Percentiles rank a stretch among this genome's conserved stretches.
Evolutionary conservation across 2,888 invertebrate genomes (phyloP).

Genomic region (Brenthis daphne): DNA sequence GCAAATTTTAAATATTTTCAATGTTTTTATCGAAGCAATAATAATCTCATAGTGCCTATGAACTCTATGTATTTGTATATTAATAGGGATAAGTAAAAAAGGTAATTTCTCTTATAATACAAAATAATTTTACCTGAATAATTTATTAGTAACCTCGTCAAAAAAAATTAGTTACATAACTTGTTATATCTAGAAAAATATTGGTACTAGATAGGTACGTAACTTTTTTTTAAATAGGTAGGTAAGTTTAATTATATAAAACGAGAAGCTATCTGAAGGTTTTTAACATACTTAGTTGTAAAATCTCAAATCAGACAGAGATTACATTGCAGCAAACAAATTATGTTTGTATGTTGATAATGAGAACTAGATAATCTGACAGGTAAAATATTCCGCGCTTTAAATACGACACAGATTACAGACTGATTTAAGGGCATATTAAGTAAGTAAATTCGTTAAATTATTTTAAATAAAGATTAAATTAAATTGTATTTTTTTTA

Average conservation of each 20-base stretch:
- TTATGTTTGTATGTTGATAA: slow-evolving; percentile 73
- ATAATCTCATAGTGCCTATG: no score
- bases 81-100: no score
- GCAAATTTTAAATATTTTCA: slow-evolving; percentile 11
- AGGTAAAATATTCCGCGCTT: slow-evolving; percentile 65
- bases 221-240: neutral
- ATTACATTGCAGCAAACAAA: slow-evolving; percentile 50
- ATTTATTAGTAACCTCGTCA: no score
- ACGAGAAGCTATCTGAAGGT: slow-evolving; percentile 2
- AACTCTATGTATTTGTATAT: no score
- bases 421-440: slow-evolving; percentile 41
- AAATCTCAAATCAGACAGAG: slow-evolving; percentile 53
- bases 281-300: slow-evolving; percentile 38
- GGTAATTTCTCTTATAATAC: no score
- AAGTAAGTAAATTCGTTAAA: no score
- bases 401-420: slow-evolving; percentile 48
- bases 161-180: no score
- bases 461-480: no score
- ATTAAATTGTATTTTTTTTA: no score
- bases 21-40: no score
- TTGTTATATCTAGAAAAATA: no score
- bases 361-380: slow-evolving; percentile 68
- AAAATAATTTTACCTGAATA: no score
- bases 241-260: neutral
- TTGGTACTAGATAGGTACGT: neutral